Base-by-base conservation (phyloP, 2,797 vertebrate genomes). In the Linurgus olivaceus region DNA sequence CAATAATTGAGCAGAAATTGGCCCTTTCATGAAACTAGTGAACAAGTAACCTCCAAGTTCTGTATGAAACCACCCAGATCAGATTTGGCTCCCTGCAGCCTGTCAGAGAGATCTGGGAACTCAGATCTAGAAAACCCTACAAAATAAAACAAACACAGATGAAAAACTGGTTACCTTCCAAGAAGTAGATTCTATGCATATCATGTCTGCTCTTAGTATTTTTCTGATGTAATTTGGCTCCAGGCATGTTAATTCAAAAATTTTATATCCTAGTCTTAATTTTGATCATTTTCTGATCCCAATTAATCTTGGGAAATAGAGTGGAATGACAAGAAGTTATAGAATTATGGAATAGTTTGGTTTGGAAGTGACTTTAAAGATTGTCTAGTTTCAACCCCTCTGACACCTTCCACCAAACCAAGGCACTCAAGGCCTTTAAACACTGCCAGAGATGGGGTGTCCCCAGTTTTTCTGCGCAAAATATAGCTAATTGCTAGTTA, bases 171-270 rank as follows among this genome's bases (percentile, higher is more conserved):
- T 42, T 63, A 29, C 3, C 11, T 90, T 84, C 55, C 23, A 70
- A 37, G 18, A 37, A 26, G 19, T 40, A n/a, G 7, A 55, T 7
- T 68, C 11, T 35, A 29, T 2, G 3, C 2, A 0, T 20, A 12
- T 58, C 1, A 2, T 25, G 4, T 31, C 37, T 78, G 13, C 17
- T 59, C 9, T 75, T 37, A 15, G 10, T 76, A 11, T n/a, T 63
- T 37, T 65, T 68, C n/a, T 61, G 31, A 45, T 24, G 4, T 3
- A 55, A 20, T 37, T 81, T 38, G 48, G 17, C 21, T 68, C 26
- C 9, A 6, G 17, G 9, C 6, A 33, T 4, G 8, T 78, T 48
- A 86, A 67, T 28, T 37, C 14, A 81, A 62, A 28, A 50, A 50
- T 45, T 63, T 80, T 9, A 17, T 72, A 63, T 44, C 13, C 2